These are phyloP conservation scores for Boloria euphrosyne DNA, from an alignment of 2,888 invertebrate species.

Conservation along the genomic window DNA sequence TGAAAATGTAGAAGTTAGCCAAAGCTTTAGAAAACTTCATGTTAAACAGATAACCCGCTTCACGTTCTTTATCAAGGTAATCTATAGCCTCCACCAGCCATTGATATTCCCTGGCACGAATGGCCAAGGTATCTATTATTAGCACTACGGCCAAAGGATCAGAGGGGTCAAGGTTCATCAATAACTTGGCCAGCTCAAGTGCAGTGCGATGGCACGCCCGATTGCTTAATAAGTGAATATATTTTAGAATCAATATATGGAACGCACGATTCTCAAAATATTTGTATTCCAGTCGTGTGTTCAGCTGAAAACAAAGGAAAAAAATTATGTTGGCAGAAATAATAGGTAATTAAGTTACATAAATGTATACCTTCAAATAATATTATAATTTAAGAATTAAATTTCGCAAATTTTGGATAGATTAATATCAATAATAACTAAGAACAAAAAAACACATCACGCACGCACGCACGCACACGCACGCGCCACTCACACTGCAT, in stretches of 20 bases:
- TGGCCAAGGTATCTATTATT: constrained; percentile 90
- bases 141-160: constrained; percentile 90
- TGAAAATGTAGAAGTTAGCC: constrained; percentile 56
- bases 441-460: no score
- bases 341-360: no score
- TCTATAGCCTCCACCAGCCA: constrained; percentile 81
- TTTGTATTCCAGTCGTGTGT: constrained; percentile 56
- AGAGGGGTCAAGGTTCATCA: constrained; percentile 88
- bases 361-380: no score
- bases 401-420: no score
- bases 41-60: constrained; percentile 55
- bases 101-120: constrained; percentile 87
- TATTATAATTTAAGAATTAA: no score
- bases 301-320: constrained; percentile 51
- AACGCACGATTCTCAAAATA: constrained; percentile 63
- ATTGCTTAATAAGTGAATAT: constrained; percentile 87
- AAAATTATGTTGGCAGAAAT: neutral
- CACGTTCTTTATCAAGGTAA: constrained; percentile 47
- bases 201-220: constrained; percentile 93
- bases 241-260: constrained; percentile 88
- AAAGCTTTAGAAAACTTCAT: constrained; percentile 61
- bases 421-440: no score
- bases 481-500: no score
- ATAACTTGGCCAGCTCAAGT: constrained; percentile 91
- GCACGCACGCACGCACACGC: no score